Conservation (phyloP, 2,888 invertebrate species). For the Tubulanus polymorphus region DNA sequence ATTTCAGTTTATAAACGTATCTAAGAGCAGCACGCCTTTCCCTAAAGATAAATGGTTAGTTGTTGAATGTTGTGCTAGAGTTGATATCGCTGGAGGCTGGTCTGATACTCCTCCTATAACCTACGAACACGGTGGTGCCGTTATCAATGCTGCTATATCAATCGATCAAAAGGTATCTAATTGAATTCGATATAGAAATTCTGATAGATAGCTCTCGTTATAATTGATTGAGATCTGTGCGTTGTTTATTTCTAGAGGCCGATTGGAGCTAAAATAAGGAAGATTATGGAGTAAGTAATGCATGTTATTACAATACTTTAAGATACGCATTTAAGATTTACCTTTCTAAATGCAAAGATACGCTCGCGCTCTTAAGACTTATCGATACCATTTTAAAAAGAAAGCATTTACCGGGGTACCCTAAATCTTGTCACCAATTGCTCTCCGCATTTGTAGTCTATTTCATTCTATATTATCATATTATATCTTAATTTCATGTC, state of each 20-base stretch:
- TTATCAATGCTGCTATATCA: constrained; percentile 54
- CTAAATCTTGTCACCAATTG: no score
- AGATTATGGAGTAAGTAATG: constrained; percentile 43
- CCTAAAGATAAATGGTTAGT: constrained; percentile 50
- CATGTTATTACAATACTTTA: no score
- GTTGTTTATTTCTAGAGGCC: constrained; percentile 47
- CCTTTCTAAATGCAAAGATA: no score
- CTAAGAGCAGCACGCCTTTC: constrained; percentile 22
- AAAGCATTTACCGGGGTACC: no score
- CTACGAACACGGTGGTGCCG: constrained; percentile 57
- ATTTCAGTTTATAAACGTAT: constrained; percentile 24
- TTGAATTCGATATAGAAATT: no score
- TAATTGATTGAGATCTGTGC: neutral
- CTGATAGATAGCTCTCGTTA: no score
- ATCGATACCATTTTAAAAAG: no score
- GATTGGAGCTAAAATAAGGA: constrained; percentile 53
- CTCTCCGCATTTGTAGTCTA: no score
- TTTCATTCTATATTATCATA: no score
- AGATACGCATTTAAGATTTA: no score
- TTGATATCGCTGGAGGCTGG: constrained; percentile 60
- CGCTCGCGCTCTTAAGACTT: no score
- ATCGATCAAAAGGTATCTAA: constrained; percentile 56
- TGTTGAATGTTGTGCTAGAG: constrained; percentile 55
- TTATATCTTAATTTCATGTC: no score
- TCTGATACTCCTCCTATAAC: constrained; percentile 61